Evolutionary conservation across 1,140 invertebrate species (phyloP).

Genomic region (Ceratina australensis): DNA sequence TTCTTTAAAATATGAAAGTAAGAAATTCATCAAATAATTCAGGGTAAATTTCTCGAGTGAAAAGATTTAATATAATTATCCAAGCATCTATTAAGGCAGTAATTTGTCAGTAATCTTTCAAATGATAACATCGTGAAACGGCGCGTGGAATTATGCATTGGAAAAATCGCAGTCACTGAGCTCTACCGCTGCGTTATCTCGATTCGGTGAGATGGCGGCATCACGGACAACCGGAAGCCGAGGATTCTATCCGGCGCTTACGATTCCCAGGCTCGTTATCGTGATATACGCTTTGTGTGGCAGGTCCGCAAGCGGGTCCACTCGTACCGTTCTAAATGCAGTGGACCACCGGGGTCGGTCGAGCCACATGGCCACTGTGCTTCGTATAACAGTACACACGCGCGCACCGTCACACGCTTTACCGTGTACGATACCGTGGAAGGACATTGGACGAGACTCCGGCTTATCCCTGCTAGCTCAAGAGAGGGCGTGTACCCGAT

Average conservation of each 20-base stretch:
- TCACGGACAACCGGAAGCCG: conserved; percentile 53
- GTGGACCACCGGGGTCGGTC: conserved; percentile 63
- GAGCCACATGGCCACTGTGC: conserved; percentile 60
- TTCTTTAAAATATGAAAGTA: no score
- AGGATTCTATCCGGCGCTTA: conserved; percentile 56
- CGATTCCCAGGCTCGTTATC: conserved; percentile 69
- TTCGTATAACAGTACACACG: conserved; percentile 44
- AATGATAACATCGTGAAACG: background rate
- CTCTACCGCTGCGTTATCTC: background rate
- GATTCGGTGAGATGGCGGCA: conserved; percentile 25
- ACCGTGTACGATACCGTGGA: conserved; percentile 1
- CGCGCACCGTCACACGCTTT: conserved; percentile 7
- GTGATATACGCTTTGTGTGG: conserved; percentile 63
- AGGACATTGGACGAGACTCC: background rate
- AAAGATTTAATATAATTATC: background rate
- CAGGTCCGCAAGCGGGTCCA: conserved; percentile 57
- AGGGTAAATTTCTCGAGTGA: background rate
- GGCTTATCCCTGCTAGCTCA: conserved; percentile 48
- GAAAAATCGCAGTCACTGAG: background rate
- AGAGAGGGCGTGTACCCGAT: conserved; percentile 57
- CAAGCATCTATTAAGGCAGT: background rate
- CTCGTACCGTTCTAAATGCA: conserved; percentile 66
- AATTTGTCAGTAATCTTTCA: background rate
- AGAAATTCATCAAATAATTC: no score
- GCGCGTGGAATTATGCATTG: background rate